Percentiles rank a stretch among this genome's conserved stretches.
Conservation (phyloP, 2,888 invertebrate genomes). For the Hydrotaea cyrtoneurina region DNA sequence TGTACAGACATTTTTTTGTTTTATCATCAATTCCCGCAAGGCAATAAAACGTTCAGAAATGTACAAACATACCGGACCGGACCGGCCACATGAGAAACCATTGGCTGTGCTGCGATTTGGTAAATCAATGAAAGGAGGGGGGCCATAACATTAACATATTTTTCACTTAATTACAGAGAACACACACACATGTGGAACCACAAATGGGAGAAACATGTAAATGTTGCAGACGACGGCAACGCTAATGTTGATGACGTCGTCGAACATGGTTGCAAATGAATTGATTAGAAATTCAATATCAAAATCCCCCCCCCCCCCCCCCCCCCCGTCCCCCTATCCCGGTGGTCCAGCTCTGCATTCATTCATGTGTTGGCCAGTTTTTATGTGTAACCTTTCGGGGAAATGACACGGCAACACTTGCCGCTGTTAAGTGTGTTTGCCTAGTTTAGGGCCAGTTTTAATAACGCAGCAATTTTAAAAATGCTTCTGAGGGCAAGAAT, state of each 20-base stretch:
- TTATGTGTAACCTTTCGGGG: background rate
- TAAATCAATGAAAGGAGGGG: slow-evolving; percentile 41
- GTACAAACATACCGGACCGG: slow-evolving; percentile 8
- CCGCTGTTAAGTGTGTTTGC: background rate
- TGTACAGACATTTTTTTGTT: slow-evolving; percentile 55
- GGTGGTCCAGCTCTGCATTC: background rate
- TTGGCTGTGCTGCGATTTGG: slow-evolving; percentile 19
- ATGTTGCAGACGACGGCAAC: background rate
- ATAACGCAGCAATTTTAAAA: background rate
- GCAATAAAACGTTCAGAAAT: slow-evolving; percentile 49
- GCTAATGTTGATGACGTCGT: background rate
- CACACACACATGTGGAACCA: slow-evolving; percentile 27
- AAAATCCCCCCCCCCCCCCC: too few species aligned
- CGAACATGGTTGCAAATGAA: slow-evolving; percentile 13
- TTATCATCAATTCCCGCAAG: slow-evolving; percentile 32
- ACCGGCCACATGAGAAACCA: background rate
- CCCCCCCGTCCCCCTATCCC: too few species aligned
- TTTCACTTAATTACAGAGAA: slow-evolving; percentile 59
- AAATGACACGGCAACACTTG: slow-evolving; percentile 54
- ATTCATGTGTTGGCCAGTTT: background rate
- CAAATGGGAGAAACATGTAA: slow-evolving; percentile 18
- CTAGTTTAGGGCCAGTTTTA: slow-evolving; percentile 1
- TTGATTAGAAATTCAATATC: slow-evolving; percentile 46
- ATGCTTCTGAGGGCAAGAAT: background rate
- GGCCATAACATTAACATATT: slow-evolving; percentile 61